Evolutionary conservation across 1,140 invertebrate species (phyloP), one percentile per base, ranked within the genome.

Genomic region (Aphelenchoides fujianensis): DNA sequence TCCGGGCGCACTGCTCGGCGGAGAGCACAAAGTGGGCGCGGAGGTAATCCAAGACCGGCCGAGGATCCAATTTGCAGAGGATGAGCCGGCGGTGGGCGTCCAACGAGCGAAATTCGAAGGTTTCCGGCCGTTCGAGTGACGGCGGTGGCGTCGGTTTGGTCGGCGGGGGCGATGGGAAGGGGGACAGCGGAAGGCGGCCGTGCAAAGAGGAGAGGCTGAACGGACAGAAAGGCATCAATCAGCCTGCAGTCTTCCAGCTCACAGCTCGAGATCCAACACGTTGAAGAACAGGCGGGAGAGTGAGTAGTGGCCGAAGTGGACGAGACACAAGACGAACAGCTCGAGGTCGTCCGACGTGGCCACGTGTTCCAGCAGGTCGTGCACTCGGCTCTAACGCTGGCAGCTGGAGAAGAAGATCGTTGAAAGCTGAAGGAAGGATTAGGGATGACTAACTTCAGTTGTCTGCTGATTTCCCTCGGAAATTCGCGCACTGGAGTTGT

Each of bases 101-200:
- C 9, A 66, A 36, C 23, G 63, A 48, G 69, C 32, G 72, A 76
- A 80, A 66, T 55, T 53, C 72, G 55, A 80, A 77, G 55, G 71
- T 76, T 71, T 77, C 73, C 41, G 23, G 23, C 41, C 27, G n/a
- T 59, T 59, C 34, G 55, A 59, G n/a, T n/a, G n/a, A n/a, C n/a
- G n/a, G n/a, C 55, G 5, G 5, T 19, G 7, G 34, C 28, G 28
- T 59, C 19, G 19, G 34, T 59, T 59, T 5, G 7, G 19, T 59
- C 55, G 55, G 23, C 5, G 28, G 12, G 55, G 34, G 28, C 55
- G n/a, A n/a, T n/a, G n/a, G n/a, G n/a, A n/a, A n/a, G n/a, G n/a
- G n/a, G n/a, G 5, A 59, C 55, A 19, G 23, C 5, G 19, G n/a
- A n/a, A n/a, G n/a, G n/a, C n/a, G n/a, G n/a, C n/a, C n/a, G n/a